Conservation (phyloP, 2,888 invertebrate genomes). For the Shargacucullia verbasci region DNA sequence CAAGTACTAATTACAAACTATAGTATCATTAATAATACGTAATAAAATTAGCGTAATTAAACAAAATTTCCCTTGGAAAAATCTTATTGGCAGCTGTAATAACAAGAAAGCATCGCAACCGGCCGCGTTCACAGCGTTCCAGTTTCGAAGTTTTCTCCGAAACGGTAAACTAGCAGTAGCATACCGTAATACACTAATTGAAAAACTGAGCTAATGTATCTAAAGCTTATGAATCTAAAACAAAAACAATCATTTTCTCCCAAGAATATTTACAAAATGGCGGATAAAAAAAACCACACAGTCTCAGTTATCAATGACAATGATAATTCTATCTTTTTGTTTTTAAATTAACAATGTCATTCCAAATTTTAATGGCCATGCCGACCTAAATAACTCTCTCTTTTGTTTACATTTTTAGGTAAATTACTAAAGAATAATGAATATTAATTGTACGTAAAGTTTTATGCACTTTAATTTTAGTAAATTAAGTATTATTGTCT, state of each 20-base stretch:
- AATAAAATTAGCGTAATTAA: neutral
- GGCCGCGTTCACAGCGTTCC: slow-evolving; percentile 44
- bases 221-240: neutral
- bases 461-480: slow-evolving; percentile 10
- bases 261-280: too few species aligned
- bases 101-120: slow-evolving; percentile 26
- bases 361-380: too few species aligned
- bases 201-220: slow-evolving; percentile 28
- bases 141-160: slow-evolving; percentile 56
- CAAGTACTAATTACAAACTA: neutral
- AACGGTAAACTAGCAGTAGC: slow-evolving; percentile 20
- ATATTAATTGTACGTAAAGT: slow-evolving; percentile 10
- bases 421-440: slow-evolving; percentile 2
- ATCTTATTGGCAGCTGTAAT: slow-evolving; percentile 28
- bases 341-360: too few species aligned
- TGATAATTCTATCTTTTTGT: too few species aligned
- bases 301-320: too few species aligned
- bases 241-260: too few species aligned
- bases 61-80: slow-evolving; percentile 8
- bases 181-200: slow-evolving; percentile 23
- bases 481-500: slow-evolving; percentile 14
- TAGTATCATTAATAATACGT: neutral
- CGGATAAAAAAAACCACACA: too few species aligned
- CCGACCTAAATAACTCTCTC: slow-evolving; percentile 20
- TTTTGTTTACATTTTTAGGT: slow-evolving; percentile 13